A percentile compares a stretch with the other conserved stretches of the same genome.
These are phyloP conservation scores for Apocrypta bakeri DNA, from an alignment of 1,140 invertebrate genomes.

Conservation along the genomic window DNA sequence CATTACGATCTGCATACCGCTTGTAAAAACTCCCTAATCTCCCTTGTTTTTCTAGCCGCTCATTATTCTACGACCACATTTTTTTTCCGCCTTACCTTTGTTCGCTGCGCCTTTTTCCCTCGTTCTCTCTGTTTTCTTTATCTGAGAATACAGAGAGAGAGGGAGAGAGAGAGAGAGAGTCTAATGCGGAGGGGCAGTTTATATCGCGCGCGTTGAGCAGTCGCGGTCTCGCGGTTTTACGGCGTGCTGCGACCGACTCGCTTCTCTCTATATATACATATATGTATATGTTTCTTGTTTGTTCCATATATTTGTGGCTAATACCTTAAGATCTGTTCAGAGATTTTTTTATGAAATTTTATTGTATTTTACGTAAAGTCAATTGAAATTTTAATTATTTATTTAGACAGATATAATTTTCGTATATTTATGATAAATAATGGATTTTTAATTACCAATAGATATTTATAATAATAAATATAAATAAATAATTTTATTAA, in stretches of 20 bases:
- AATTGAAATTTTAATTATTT: no score
- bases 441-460: no score
- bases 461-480: no score
- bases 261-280: no score
- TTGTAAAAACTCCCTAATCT: constrained; percentile 30
- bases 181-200: constrained; percentile 43
- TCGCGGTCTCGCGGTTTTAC: constrained; percentile 54
- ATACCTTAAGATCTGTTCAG: background rate
- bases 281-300: background rate
- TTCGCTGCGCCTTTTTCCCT: constrained; percentile 46
- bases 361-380: no score
- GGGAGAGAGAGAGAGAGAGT: constrained; percentile 34
- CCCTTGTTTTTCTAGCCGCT: constrained; percentile 17
- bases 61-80: constrained; percentile 11
- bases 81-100: constrained; percentile 46
- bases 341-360: no score
- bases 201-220: constrained; percentile 46
- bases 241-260: constrained; percentile 41
- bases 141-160: constrained; percentile 30
- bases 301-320: background rate
- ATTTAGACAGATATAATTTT: no score
- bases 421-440: no score
- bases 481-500: no score
- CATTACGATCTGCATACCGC: constrained; percentile 4
- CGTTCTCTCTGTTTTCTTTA: constrained; percentile 14